Evolutionary conservation across 2,113 vertebrate species (phyloP).

Genomic region (Smithornis capensis): DNA sequence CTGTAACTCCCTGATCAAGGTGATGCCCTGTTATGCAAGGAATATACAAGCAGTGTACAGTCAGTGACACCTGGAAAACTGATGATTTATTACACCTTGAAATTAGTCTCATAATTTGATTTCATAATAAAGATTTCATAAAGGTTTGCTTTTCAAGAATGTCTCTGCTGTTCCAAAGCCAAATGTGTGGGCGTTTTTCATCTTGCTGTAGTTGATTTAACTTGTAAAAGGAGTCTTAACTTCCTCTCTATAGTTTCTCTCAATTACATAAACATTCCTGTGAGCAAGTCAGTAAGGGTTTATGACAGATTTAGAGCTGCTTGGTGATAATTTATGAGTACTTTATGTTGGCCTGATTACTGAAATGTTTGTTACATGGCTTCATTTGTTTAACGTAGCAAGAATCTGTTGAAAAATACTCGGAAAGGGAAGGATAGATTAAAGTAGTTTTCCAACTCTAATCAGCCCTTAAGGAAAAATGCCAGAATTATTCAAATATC

Average conservation of each 20-base stretch:
- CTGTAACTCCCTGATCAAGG: not conserved
- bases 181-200: constrained; percentile 33
- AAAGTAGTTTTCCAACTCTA: not conserved
- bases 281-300: constrained; percentile 17
- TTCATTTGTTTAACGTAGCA: not conserved
- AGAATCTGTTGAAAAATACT: not conserved
- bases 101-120: not conserved
- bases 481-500: not conserved
- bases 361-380: not conserved
- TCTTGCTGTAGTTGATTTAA: not conserved
- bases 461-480: not conserved
- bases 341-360: constrained; percentile 39
- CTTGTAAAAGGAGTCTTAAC: constrained; percentile 27
- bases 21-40: not conserved
- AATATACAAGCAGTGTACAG: not conserved
- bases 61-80: not conserved
- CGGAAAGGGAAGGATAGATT: not conserved
- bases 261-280: constrained; percentile 52
- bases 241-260: constrained; percentile 23
- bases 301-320: constrained; percentile 54
- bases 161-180: not conserved
- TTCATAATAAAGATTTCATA: constrained; percentile 9
- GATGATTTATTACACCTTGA: not conserved
- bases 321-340: constrained; percentile 49
- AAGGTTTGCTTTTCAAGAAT: constrained; percentile 26